Conservation (phyloP, 2,888 invertebrate genomes). For the Dolichopus griseipennis region DNA sequence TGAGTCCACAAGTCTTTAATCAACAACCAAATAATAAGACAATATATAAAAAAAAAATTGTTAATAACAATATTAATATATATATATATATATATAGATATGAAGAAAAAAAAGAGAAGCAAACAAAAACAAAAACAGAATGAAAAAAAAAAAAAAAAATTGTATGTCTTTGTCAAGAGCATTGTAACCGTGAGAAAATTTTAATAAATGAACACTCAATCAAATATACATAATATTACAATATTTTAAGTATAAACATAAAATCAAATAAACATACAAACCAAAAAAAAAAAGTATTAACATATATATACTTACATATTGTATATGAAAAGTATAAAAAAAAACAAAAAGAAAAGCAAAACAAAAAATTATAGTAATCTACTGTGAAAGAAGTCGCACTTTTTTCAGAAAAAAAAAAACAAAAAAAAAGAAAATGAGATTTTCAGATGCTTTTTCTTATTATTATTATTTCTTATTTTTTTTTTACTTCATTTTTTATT, state of each 20-base stretch:
- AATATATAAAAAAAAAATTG: neutral
- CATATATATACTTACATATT: too few relatives aligned
- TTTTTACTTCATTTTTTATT: too few relatives aligned
- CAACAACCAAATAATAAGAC: neutral
- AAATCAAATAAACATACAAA: neutral
- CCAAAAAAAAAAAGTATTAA: neutral
- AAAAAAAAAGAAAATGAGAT: neutral
- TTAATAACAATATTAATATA: neutral
- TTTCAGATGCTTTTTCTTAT: neutral
- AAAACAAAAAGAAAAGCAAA: too few relatives aligned
- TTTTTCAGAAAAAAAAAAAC: neutral
- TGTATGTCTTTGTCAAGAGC: constrained; percentile 6
- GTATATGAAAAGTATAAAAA: too few relatives aligned
- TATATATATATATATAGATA: too few relatives aligned
- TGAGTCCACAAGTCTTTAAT: neutral
- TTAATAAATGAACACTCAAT: constrained; percentile 6
- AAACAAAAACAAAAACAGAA: neutral
- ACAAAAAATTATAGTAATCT: neutral
- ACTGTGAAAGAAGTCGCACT: constrained; percentile 6
- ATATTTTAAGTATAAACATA: neutral
- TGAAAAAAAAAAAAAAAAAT: neutral
- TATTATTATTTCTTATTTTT: neutral
- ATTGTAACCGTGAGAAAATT: constrained; percentile 6
- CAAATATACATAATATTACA: neutral
- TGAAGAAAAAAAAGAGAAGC: too few relatives aligned